Conservation (phyloP, 2,113 vertebrate genomes). For the Emydura subglobosa region DNA sequence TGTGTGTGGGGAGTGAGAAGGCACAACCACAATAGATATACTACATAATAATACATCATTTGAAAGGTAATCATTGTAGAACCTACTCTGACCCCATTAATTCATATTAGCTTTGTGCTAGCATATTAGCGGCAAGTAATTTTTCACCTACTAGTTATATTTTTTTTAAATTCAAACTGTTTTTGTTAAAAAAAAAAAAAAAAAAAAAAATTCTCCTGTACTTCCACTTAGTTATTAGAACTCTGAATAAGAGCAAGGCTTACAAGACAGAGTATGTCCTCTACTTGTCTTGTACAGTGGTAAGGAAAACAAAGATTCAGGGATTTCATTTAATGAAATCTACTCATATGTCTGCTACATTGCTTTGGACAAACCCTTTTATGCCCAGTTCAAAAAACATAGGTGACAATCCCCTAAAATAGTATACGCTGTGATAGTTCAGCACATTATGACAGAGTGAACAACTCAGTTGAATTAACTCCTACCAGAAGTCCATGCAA, state of each 20-base stretch:
- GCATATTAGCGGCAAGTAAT: no score
- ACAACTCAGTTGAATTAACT: neutral
- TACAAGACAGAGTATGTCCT: neutral
- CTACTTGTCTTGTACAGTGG: neutral
- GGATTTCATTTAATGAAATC: neutral
- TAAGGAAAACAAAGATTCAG: neutral
- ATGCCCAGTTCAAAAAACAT: neutral
- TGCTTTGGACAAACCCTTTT: neutral
- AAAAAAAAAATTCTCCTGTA: neutral
- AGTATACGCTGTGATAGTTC: neutral
- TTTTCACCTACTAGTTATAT: no score
- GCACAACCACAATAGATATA: neutral
- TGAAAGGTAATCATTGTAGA: no score
- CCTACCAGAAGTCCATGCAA: neutral
- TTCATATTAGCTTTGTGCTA: no score
- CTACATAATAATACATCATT: no score
- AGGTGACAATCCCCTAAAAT: neutral
- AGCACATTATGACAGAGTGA: neutral
- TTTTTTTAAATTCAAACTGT: no score
- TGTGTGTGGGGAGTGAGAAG: neutral
- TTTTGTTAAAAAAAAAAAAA: no score
- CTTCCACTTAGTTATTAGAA: neutral
- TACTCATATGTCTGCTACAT: no score
- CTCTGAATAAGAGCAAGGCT: neutral
- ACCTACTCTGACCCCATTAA: no score